phyloP scores from a whole-genome alignment of 1,140 invertebrate genomes.

The Delia radicum region DNA sequence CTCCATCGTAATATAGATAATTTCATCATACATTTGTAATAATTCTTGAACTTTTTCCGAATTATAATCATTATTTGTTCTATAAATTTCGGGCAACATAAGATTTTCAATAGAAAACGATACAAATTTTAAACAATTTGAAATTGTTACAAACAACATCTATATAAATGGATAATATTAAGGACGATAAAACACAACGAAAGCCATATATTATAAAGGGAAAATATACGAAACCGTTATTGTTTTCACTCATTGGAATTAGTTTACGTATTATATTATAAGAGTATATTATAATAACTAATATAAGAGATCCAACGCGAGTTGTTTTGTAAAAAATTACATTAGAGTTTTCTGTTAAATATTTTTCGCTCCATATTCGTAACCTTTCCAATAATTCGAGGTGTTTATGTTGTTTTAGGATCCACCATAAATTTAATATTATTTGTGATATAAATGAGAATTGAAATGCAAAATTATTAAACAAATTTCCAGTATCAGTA shows the following conservation, averaged over 20 bases:
- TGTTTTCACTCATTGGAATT: not conserved
- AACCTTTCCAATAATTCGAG: not conserved
- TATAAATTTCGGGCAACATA: too few species aligned
- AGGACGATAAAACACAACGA: not conserved
- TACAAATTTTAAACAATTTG: not conserved
- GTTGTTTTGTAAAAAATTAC: not conserved
- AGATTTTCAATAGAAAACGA: not conserved
- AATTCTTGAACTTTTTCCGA: constrained; percentile 25
- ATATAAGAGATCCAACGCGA: not conserved
- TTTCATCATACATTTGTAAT: constrained; percentile 39
- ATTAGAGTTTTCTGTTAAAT: not conserved
- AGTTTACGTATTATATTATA: not conserved
- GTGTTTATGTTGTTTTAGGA: not conserved
- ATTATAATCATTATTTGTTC: not conserved
- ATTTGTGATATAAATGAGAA: not conserved
- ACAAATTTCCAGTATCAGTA: not conserved
- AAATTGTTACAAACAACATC: not conserved
- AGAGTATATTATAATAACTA: not conserved
- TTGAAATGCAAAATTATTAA: not conserved
- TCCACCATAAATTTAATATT: not conserved
- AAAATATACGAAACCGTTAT: not conserved
- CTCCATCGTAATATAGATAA: constrained; percentile 38
- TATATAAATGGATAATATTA: constrained; percentile 1
- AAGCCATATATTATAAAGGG: not conserved
- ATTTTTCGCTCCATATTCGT: not conserved